Conservation (phyloP, 2,888 invertebrate genomes). For the Chymomyza caudatula region DNA sequence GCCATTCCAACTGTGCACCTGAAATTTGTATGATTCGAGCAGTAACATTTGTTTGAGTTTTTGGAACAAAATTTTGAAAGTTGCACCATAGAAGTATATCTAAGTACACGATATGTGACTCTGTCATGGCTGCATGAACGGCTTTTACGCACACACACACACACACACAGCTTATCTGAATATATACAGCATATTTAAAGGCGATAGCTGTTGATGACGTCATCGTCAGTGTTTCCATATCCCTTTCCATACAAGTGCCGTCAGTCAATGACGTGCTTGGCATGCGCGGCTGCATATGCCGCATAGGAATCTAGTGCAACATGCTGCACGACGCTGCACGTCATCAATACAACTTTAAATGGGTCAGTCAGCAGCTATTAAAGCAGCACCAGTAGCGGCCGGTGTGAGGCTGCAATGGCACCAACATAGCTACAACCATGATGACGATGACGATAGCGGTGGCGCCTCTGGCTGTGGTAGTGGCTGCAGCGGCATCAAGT, state of each 20-base stretch:
- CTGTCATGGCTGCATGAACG: no score
- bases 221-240: neutral
- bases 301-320: neutral
- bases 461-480: neutral
- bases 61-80: no score
- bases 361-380: constrained; percentile 44
- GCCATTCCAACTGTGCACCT: no score
- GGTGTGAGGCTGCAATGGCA: constrained; percentile 17
- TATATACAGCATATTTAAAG: no score
- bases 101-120: no score
- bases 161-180: no score
- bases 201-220: constrained; percentile 29
- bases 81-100: no score
- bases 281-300: constrained; percentile 2
- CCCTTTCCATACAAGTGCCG: no score
- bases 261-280: neutral
- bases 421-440: constrained; percentile 20
- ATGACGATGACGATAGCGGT: neutral
- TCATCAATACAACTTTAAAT: constrained; percentile 43
- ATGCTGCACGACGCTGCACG: constrained; percentile 1
- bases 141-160: no score
- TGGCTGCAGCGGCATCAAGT: constrained; percentile 21
- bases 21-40: no score
- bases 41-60: no score
- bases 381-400: neutral